These are phyloP conservation scores for Carposina sasakii DNA, from an alignment of 1,140 invertebrate genomes.

Conservation along the genomic window DNA sequence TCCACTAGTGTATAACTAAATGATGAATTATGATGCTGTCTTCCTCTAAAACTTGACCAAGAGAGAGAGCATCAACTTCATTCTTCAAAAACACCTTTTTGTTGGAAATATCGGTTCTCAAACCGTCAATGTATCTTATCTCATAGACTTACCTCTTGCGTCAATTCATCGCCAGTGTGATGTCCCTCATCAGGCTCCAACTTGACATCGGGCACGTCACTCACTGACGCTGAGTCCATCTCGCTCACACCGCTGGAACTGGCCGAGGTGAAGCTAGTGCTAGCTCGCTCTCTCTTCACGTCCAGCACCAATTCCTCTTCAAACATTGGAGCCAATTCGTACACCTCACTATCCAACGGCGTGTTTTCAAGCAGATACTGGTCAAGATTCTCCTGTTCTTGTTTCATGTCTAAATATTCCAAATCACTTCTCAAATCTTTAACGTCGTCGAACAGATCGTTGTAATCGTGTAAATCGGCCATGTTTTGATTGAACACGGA, in stretches of 20 bases:
- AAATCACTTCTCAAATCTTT: conserved; percentile 54
- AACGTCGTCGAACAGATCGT: conserved; percentile 54
- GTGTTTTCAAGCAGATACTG: conserved; percentile 65
- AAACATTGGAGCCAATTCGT: conserved; percentile 57
- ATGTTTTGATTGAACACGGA: conserved; percentile 64
- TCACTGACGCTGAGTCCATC: conserved; percentile 45
- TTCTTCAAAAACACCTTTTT: too few relatives aligned
- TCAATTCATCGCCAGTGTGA: conserved; percentile 64
- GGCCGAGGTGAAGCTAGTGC: conserved; percentile 66
- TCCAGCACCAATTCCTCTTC: conserved; percentile 55
- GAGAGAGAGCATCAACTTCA: too few relatives aligned
- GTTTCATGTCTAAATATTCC: conserved; percentile 54
- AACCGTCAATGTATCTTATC: too few relatives aligned
- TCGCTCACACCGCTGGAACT: conserved; percentile 69
- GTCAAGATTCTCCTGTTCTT: conserved; percentile 57
- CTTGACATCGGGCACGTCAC: conserved; percentile 48
- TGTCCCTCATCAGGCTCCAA: conserved; percentile 63
- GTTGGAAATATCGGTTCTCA: too few relatives aligned
- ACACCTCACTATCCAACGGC: conserved; percentile 54
- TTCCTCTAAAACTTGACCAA: too few relatives aligned
- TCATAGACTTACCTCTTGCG: conserved; percentile 70
- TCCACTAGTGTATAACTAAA: too few relatives aligned
- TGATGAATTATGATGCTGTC: too few relatives aligned
- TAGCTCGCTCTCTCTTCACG: conserved; percentile 64
- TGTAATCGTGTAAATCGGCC: conserved; percentile 62